Conservation (phyloP, 1,140 invertebrate species). For the Aphaenogaster rudis region DNA sequence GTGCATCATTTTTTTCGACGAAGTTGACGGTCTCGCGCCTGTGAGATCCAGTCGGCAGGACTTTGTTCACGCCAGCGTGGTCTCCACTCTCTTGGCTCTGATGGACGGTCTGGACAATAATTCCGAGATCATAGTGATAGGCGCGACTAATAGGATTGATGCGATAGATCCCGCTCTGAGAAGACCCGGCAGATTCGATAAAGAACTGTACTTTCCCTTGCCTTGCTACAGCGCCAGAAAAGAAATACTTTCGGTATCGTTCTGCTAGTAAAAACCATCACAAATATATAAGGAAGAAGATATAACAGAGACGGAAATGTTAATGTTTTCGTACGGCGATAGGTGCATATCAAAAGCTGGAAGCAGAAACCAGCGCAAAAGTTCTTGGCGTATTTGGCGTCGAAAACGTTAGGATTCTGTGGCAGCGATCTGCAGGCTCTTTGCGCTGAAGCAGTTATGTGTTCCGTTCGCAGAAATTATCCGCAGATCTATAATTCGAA, state of each 20-base stretch:
- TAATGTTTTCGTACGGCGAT: conserved; percentile 46
- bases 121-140: conserved; percentile 91
- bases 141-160: conserved; percentile 92
- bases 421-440: conserved; percentile 87
- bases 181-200: conserved; percentile 91
- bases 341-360: conserved; percentile 84
- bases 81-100: conserved; percentile 89
- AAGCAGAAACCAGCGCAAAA: conserved; percentile 84
- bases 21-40: conserved; percentile 92
- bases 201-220: conserved; percentile 85
- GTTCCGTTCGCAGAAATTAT: conserved; percentile 83
- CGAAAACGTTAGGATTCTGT: conserved; percentile 86
- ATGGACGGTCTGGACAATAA: conserved; percentile 91
- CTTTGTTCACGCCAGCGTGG: conserved; percentile 89
- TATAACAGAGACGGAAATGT: neutral
- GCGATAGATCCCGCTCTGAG: conserved; percentile 91
- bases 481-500: conserved; percentile 85
- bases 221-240: conserved; percentile 84
- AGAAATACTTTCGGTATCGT: conserved; percentile 88
- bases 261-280: neutral
- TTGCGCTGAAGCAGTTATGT: conserved; percentile 85
- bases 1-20: conserved; percentile 93
- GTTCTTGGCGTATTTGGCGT: conserved; percentile 83
- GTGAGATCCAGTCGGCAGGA: conserved; percentile 89
- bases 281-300: neutral